Conservation (phyloP, 2,888 invertebrate species). For the Amphipyra berbera region DNA sequence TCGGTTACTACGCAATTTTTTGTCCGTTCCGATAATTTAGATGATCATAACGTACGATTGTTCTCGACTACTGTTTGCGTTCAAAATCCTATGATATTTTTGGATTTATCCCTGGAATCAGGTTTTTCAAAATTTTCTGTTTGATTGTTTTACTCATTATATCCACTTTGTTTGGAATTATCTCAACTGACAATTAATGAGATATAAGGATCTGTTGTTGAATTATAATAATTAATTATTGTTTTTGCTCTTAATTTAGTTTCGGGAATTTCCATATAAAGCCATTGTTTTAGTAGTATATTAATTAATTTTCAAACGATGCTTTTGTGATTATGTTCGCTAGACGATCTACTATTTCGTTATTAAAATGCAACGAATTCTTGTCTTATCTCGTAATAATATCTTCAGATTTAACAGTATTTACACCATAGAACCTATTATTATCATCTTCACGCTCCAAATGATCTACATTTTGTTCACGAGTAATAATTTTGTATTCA, state of each 20-base stretch:
- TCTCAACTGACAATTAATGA: conserved; percentile 3
- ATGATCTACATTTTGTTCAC: conserved; percentile 37
- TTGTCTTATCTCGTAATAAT: conserved; percentile 25
- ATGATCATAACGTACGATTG: conserved; percentile 43
- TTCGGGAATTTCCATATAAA: neutral
- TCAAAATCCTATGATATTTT: conserved; percentile 9
- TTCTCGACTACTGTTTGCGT: conserved; percentile 37
- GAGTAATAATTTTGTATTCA: conserved; percentile 47
- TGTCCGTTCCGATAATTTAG: conserved; percentile 50
- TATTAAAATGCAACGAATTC: conserved; percentile 24
- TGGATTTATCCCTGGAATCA: conserved; percentile 5
- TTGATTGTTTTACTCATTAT: conserved; percentile 17
- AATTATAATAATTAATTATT: neutral
- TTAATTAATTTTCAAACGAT: neutral
- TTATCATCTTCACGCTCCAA: conserved; percentile 49
- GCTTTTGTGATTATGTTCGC: conserved; percentile 4
- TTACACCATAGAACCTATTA: conserved; percentile 28
- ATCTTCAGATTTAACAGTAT: conserved; percentile 33
- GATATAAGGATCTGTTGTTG: conserved; percentile 7
- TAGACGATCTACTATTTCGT: conserved; percentile 14
- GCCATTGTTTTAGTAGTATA: neutral
- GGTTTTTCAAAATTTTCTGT: conserved; percentile 11
- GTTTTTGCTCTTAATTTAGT: neutral
- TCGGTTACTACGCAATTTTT: conserved; percentile 50
- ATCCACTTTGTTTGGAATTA: neutral